Evolutionary conservation across 2,113 vertebrate genomes (phyloP), one percentile per base, ranked within the genome.

Genomic region (Maccullochella peelii): DNA sequence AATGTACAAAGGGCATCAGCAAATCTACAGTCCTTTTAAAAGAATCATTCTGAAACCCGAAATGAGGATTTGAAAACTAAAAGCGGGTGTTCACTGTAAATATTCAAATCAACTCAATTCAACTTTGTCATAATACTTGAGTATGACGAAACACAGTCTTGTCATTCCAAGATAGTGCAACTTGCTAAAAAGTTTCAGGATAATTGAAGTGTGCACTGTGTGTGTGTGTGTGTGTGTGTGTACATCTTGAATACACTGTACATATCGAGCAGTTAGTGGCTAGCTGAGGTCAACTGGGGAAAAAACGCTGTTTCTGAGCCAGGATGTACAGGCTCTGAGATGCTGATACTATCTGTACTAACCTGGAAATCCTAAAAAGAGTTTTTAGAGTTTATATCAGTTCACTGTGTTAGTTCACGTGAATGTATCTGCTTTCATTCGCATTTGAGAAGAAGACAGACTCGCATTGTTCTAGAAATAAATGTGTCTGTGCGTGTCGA

Each of bases 401-500:
- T 8, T 44, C 71, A 14, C 38, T 25, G 38, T 8, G 62, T n/a
- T 14, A 15, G 38, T 65, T 21, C 4, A 25, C 40, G 33, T 47
- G 7, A 8, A n/a, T 36, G 49, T n/a, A 16, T 54, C 68, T 55
- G 33, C 30, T n/a, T 55, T n/a, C 7, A 38, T 36, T n/a, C 50
- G 38, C 23, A 10, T n/a, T 57, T n/a, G 2, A 55, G 23, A 55
- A 62, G 20, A 75, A 18, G 72, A 33, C 16, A 8, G 25, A 54
- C 68, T 50, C 4, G 1, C 0, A 5, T 23, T 58, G 14, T 5
- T 16, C 47, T 50, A 50, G 2, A 61, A 63, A 40, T 27, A n/a
- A 52, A 74, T 40, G 14, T 66, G 73, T 67, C 30, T 57, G 67
- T 83, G n/a, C 85, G 73, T 61, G 89, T 89, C 49, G 36, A 18